Base-by-base conservation (phyloP, 2,888 invertebrate genomes). In the Campaea margaritaria region DNA sequence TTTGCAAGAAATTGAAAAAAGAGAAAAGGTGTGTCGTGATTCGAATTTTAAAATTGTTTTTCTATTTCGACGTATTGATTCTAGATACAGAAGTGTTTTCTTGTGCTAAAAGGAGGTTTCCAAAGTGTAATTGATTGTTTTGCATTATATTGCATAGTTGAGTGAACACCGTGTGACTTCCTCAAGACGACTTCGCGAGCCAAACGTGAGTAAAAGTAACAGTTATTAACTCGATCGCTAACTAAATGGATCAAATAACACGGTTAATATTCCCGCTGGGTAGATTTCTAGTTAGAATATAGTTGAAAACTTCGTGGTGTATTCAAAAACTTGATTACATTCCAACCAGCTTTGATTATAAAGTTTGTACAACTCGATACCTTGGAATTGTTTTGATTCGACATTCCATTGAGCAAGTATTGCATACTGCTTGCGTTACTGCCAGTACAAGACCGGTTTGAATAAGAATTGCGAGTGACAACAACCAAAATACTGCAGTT, bases 141-240 rank as follows among this genome's bases (percentile, higher is more conserved):
- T 82, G 21, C 21, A 21, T 21, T n/a, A 5, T 5, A 21, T 21
- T 21, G 77, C 78, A 81, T 79, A 85, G 77, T 83, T 83, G 76
- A 84, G 81, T 87, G 85, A 82, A 80, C 78, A 76, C 76, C 76
- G 81, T 83, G 81, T 76, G 81, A 81, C 76, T 79, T 78, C 71
- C 49, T 54, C 41, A 43, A 61, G 75, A 76, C 75, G 74, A 78
- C 75, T 78, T 78, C 68, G 72, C 75, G 75, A 83, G 78, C 69
- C 72, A 81, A 89, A 86, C 79, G 89, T 90, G 75, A 91, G 89
- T 90, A 88, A 85, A 86, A 87, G 83, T 86, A 78, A 72, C 9
- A 31, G 75, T 69, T 75, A 72, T 73, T n/a, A 31, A 10, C 36
- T 3, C n/a, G 1, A 2, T 36, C 1, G n/a, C 5, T 36, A n/a